A percentile compares a stretch with the other conserved stretches of the same genome.
These are phyloP conservation scores for Leptinotarsa texana DNA, from an alignment of 1,140 invertebrate genomes.

Conservation along the genomic window DNA sequence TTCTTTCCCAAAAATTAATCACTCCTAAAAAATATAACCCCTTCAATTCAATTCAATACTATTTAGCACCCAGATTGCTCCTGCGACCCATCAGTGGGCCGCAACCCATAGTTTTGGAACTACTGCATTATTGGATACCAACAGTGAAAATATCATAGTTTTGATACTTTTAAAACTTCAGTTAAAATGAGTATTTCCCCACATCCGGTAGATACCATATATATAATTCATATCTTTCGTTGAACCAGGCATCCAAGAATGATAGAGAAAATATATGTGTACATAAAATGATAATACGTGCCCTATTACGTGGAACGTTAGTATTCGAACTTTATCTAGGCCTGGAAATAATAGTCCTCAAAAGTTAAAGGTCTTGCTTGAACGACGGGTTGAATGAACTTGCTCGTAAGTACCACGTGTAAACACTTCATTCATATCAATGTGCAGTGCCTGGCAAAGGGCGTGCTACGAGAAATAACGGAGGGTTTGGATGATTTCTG, in stretches of 20 bases:
- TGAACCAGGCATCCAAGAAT: background rate
- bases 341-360: background rate
- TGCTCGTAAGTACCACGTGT: background rate
- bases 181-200: background rate
- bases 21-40: too few relatives aligned
- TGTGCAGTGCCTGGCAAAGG: background rate
- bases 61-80: too few relatives aligned
- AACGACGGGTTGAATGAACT: background rate
- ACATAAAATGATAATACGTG: background rate
- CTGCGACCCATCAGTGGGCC: too few relatives aligned
- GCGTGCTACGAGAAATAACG: background rate
- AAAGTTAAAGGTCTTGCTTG: slow-evolving; percentile 6
- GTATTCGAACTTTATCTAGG: background rate
- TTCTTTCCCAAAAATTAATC: too few relatives aligned
- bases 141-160: too few relatives aligned
- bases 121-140: too few relatives aligned
- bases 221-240: background rate
- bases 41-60: too few relatives aligned
- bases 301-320: background rate
- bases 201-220: background rate
- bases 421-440: background rate
- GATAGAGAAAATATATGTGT: background rate
- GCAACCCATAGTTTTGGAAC: too few relatives aligned
- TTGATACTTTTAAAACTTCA: background rate
- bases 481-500: background rate